phyloP scores from a whole-genome alignment of 2,888 invertebrate species.

The Neoscelio sp. region DNA sequence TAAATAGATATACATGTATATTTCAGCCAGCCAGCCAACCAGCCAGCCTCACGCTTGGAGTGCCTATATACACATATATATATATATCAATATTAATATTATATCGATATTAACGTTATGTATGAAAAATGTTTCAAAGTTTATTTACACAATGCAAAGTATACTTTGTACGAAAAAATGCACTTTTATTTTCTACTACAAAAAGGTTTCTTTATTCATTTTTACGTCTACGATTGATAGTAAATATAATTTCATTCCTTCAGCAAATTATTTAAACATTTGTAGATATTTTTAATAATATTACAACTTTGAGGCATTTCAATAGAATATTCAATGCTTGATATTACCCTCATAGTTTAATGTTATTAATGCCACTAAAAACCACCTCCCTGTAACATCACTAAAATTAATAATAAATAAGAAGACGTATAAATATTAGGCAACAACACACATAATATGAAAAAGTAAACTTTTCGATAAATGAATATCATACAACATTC shows the following conservation, averaged over 20 bases:
- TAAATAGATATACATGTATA: conserved; percentile 72
- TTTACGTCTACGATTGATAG: no score
- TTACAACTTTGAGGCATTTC: conserved; percentile 38
- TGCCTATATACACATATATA: conserved; percentile 72
- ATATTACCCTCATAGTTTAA: conserved; percentile 45
- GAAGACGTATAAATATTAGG: neutral
- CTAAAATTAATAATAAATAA: neutral
- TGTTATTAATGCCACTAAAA: conserved; percentile 57
- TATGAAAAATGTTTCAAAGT: conserved; percentile 46
- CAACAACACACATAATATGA: conserved; percentile 10
- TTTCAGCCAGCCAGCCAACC: conserved; percentile 79
- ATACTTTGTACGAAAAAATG: conserved; percentile 17
- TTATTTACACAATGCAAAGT: conserved; percentile 24
- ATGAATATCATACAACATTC: conserved; percentile 17
- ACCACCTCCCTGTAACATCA: conserved; percentile 54
- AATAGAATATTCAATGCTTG: conserved; percentile 52
- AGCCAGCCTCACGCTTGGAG: conserved; percentile 80
- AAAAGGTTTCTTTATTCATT: no score
- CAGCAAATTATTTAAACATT: no score
- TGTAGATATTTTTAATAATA: no score
- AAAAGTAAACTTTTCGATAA: neutral
- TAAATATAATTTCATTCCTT: no score
- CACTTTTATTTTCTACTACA: no score
- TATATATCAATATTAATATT: conserved; percentile 66
- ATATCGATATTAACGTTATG: conserved; percentile 48